A percentile compares a stretch with the other conserved stretches of the same genome.
phyloP scores from a whole-genome alignment of 2,888 invertebrate species.

The Ctena decussata region DNA sequence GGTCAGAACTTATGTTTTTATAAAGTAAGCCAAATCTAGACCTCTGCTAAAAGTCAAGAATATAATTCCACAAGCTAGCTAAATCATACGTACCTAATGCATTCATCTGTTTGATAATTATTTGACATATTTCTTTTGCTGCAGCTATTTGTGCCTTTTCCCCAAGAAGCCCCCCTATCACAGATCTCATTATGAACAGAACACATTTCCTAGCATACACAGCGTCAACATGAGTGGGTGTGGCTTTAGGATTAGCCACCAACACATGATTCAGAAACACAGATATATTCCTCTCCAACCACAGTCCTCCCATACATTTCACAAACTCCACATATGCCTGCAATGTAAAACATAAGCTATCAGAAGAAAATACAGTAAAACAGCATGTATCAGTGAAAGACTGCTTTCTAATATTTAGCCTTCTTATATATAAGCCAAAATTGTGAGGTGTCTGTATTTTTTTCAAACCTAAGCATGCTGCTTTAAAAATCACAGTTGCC shows the following conservation, averaged over 20 bases:
- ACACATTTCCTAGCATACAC: constrained; percentile 99
- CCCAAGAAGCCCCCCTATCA: constrained; percentile 97
- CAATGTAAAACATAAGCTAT: too few species aligned
- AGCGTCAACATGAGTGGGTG: constrained; percentile 98
- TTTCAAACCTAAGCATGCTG: too few species aligned
- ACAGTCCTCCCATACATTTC: constrained; percentile 96
- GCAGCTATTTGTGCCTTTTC: constrained; percentile 97
- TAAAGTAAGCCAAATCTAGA: too few species aligned
- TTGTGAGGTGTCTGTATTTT: too few species aligned
- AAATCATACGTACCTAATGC: constrained; percentile 78
- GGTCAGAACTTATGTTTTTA: too few species aligned
- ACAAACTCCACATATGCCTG: constrained; percentile 98
- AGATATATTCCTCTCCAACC: constrained; percentile 97
- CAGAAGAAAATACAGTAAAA: too few species aligned
- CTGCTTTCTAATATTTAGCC: too few species aligned
- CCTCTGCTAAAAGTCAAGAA: too few species aligned
- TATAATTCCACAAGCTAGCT: too few species aligned
- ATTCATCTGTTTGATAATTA: constrained; percentile 98
- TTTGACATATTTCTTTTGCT: constrained; percentile 97
- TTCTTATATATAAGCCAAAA: too few species aligned
- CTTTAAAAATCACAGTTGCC: too few species aligned
- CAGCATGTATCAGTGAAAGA: too few species aligned
- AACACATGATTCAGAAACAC: constrained; percentile 95
- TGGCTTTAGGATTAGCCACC: constrained; percentile 97
- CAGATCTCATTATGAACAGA: constrained; percentile 96